phyloP scores from a whole-genome alignment of 1,140 invertebrate species.

The Aricia agestis region DNA sequence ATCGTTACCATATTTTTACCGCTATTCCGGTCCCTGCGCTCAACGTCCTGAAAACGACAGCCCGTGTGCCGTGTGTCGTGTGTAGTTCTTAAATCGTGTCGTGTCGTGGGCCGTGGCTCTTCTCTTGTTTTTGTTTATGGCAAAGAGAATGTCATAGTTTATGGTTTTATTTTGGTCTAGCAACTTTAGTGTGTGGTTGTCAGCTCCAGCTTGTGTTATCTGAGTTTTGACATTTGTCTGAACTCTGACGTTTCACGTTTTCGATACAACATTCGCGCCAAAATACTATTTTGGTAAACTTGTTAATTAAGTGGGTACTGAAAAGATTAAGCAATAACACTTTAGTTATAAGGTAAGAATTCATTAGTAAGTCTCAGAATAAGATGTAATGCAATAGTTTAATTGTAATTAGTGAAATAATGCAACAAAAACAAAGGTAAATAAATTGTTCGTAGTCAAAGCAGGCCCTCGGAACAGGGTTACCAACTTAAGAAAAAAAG shows the following conservation, averaged over 20 bases:
- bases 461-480: constrained; percentile 25
- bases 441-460: neutral
- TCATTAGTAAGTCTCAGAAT: neutral
- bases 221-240: neutral
- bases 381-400: neutral
- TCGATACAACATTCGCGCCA: neutral
- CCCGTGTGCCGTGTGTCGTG: no score
- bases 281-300: neutral
- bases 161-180: no score
- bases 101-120: no score
- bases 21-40: no score
- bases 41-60: no score
- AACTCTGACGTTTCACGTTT: neutral
- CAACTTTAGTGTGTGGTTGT: no score
- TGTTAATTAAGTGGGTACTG: neutral
- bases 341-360: neutral
- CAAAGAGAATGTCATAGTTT: no score
- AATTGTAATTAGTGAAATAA: neutral
- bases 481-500: constrained; percentile 39
- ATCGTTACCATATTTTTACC: no score
- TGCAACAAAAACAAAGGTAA: neutral
- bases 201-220: neutral
- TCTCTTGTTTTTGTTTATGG: no score
- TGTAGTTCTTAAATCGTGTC: no score
- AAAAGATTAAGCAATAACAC: neutral